Conservation (phyloP, 2,113 vertebrate species). For the Nyctereutes procyonoides region DNA sequence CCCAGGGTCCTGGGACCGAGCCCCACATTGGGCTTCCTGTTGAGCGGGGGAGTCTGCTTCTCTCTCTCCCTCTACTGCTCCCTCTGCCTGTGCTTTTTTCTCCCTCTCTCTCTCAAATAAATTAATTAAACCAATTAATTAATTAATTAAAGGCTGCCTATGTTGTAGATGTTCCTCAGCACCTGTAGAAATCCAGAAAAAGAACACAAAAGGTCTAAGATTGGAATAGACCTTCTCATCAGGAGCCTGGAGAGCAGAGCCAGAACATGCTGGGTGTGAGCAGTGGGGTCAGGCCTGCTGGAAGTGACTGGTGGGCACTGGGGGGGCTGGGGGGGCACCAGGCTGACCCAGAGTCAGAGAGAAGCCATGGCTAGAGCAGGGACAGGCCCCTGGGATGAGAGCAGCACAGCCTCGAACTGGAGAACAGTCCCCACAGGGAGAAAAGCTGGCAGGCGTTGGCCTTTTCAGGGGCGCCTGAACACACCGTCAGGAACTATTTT, state of each 20-base stretch:
- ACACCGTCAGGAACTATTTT: background rate
- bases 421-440: background rate
- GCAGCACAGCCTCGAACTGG: rapidly evolving
- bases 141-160: too few relatives aligned
- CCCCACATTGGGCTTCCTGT: too few relatives aligned
- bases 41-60: too few relatives aligned
- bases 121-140: too few relatives aligned
- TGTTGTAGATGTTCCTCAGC: background rate
- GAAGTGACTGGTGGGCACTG: rapidly evolving
- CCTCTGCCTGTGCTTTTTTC: too few relatives aligned
- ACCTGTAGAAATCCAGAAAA: background rate
- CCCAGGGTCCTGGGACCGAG: too few relatives aligned
- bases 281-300: background rate
- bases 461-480: background rate
- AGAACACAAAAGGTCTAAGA: background rate
- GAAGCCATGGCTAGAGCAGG: background rate
- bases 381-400: background rate
- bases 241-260: background rate
- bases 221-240: rapidly evolving
- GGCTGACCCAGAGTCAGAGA: background rate
- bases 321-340: background rate
- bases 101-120: too few relatives aligned
- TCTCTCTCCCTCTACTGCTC: too few relatives aligned
- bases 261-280: rapidly evolving
- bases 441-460: background rate